Evolutionary conservation across 2,797 vertebrate genomes (phyloP), one percentile per base, ranked within the genome.

Genomic region (Acrossocheilus fasciatus): DNA sequence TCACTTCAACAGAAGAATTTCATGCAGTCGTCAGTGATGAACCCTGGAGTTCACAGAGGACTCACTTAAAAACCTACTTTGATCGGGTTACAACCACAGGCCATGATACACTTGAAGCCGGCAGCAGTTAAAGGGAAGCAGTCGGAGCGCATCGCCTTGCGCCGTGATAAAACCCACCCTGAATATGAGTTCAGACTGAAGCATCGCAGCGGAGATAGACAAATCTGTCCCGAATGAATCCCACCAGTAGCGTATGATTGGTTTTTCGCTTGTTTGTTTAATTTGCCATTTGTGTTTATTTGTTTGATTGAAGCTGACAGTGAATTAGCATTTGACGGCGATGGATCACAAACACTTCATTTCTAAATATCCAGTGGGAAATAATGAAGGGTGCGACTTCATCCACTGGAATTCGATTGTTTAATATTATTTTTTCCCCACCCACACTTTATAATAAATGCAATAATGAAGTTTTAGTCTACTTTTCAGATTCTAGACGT

Each of bases 51-150:
- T 82, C 77, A 87, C 66, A 76, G 76, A 80, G 77, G 59, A 69
- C 68, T 85, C 78, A 57, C 59, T 76, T 74, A 47, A 83, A 87
- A 81, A 84, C 73, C 39, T 70, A 80, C 87, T 85, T 57, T 62
- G 86, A 89, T 88, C 89, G 62, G 82, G 74, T 90, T 88, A 54
- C 87, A 72, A 82, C 81, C 79, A 86, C 72, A 89, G 50, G 75
- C 83, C 88, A 74, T 83, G 85, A 88, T 77, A 88, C 2, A 83
- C 62, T 84, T 84, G 78, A 54, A 64, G 78, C 77, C 80, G 39
- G 78, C 75, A 86, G 73, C 80, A 30, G 73, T 77, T 82, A 72
- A 79, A 87, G 50, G 45, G 77, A 84, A 68, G 26, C 47, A 43
- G 72, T 50, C 41, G 26, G 41, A 34, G 54, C 11, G 62, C 69